Evolutionary conservation across 2,888 invertebrate species (phyloP), one percentile per base, ranked within the genome.

Genomic region (Rhagonycha lutea): DNA sequence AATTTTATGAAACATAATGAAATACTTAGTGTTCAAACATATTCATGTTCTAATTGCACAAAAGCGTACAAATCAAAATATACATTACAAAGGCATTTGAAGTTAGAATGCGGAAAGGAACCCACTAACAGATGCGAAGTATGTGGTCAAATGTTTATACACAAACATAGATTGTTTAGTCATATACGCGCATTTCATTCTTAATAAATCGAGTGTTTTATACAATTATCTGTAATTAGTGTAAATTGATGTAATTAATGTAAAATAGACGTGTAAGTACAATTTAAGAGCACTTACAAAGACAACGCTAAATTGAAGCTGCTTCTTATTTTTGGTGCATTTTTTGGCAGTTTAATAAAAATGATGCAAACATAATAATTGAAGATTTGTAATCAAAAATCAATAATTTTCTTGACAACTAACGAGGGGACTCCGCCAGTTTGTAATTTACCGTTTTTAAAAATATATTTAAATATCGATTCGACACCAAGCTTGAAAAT

Each of bases 101-200:
- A 86, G 69, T 84, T 88, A 76, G 89, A 89, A 82, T 90, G 89
- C 79, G 89, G 89, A 1, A 86, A 86, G 79, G 73, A 79, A 68
- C 86, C 86, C 5, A 83, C 82, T 18, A 81, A 84, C 72, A 81
- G 79, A 70, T 86, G 87, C 77, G 73, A 80, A 24, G 70, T 82
- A 74, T 87, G 87, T 75, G 84, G 84, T 18, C 85, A 86, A 72
- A 79, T 83, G 75, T 86, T 86, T 77, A 81, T 80, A 4, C 84
- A 86, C 75, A 86, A 85, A 79, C 85, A 86, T 73, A 78, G 85
- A 70, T 79, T 86, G 14, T 62, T 84, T 12, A 85, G 85, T 72
- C 86, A 86, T 78, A 68, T 86, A 47, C 82, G 79, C 68, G 84
- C 84, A 0, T 77, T 83, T 61, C 86, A 86, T 77, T 26, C 65